phyloP scores from a whole-genome alignment of 1,140 invertebrate species.

The Vollenhovia emeryi region DNA sequence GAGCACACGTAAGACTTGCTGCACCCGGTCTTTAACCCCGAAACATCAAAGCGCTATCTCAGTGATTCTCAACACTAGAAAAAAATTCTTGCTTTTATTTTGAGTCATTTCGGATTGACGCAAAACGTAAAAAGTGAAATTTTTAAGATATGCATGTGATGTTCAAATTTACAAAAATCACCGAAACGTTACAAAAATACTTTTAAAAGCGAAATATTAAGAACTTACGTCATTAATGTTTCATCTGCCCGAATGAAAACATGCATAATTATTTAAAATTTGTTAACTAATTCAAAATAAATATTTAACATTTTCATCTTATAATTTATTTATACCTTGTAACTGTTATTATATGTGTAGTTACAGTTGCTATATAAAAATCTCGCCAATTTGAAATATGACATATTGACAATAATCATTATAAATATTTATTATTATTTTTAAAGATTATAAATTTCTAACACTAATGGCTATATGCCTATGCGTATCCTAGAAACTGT shows the following conservation, averaged over 20 bases:
- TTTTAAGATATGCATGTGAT: background rate
- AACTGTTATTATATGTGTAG: background rate
- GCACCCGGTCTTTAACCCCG: constrained; percentile 77
- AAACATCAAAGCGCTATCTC: constrained; percentile 61
- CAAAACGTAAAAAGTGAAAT: background rate
- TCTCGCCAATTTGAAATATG: background rate
- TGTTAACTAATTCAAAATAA: background rate
- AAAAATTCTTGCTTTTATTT: background rate
- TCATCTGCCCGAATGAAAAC: background rate
- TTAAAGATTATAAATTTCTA: background rate
- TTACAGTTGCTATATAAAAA: background rate
- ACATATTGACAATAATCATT: background rate
- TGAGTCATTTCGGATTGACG: background rate
- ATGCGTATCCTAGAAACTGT: background rate
- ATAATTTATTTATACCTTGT: constrained; percentile 1
- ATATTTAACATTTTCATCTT: background rate
- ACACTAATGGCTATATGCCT: background rate
- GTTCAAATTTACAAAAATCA: background rate
- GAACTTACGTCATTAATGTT: background rate
- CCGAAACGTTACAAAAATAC: background rate
- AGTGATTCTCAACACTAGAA: constrained; percentile 66
- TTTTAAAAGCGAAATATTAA: background rate
- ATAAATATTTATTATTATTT: constrained; percentile 3
- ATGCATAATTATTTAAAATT: background rate
- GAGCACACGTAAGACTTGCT: constrained; percentile 74